Percentiles rank a stretch among this genome's conserved stretches.
Evolutionary conservation across 2,888 invertebrate genomes (phyloP).

Genomic region (Tenthredo livida): DNA sequence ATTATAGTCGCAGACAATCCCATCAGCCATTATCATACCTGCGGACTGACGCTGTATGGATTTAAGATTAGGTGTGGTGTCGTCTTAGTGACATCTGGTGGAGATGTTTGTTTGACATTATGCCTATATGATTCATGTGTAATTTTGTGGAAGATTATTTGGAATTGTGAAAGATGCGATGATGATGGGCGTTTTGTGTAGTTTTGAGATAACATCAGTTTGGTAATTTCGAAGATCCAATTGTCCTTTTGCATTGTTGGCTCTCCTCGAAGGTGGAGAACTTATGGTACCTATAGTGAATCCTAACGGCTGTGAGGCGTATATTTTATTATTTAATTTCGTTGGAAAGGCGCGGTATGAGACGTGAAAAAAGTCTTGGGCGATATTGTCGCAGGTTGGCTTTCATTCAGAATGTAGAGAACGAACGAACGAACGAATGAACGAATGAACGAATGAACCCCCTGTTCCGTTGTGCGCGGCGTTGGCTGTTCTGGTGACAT

Average conservation of each 20-base stretch:
- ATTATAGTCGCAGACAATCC: conserved; percentile 15
- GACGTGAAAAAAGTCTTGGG: conserved; percentile 75
- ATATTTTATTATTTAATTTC: conserved; percentile 78
- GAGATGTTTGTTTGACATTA: neutral
- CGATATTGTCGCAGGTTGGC: conserved; percentile 73
- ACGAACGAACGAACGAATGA: conserved; percentile 36
- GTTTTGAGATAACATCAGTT: neutral
- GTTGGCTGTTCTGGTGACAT: conserved; percentile 73
- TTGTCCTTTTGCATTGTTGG: conserved; percentile 61
- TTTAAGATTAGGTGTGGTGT: neutral
- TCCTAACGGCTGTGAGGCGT: conserved; percentile 60
- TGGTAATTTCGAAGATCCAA: conserved; percentile 24
- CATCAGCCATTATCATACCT: conserved; percentile 32
- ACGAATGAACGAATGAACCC: conserved; percentile 33
- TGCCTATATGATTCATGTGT: neutral
- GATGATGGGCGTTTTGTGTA: neutral
- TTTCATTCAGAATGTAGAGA: conserved; percentile 33
- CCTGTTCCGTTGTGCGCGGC: conserved; percentile 55
- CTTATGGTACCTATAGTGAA: conserved; percentile 37
- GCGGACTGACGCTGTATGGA: neutral
- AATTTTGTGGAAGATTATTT: neutral
- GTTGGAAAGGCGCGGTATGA: conserved; percentile 70
- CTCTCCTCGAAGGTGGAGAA: conserved; percentile 64
- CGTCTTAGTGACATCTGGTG: neutral
- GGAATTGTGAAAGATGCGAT: neutral